A percentile compares a stretch with the other conserved stretches of the same genome.
phyloP scores from a whole-genome alignment of 2,113 vertebrate genomes.

The Mola mola region DNA sequence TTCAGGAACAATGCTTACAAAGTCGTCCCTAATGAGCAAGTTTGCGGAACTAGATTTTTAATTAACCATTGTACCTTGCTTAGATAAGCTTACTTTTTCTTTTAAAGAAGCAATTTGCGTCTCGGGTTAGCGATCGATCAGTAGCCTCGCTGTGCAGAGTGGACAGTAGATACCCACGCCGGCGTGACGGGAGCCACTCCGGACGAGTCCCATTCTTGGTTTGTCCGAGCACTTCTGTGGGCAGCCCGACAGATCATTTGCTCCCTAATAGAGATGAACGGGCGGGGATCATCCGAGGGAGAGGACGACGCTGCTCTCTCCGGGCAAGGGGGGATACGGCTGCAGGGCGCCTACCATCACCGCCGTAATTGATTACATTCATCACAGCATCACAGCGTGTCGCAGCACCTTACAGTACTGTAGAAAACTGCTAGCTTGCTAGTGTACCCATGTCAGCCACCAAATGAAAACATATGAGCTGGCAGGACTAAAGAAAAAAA shows the following conservation, averaged over 20 bases:
- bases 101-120: slow-evolving; percentile 53
- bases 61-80: slow-evolving; percentile 44
- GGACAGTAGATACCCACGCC: slow-evolving; percentile 10
- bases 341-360: slow-evolving; percentile 29
- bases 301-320: slow-evolving; percentile 5
- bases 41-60: slow-evolving; percentile 35
- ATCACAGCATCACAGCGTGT: slow-evolving; percentile 43
- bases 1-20: slow-evolving; percentile 27
- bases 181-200: slow-evolving; percentile 15
- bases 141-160: neutral
- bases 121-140: slow-evolving; percentile 43
- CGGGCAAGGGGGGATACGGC: slow-evolving; percentile 16
- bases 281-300: slow-evolving; percentile 17
- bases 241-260: slow-evolving; percentile 67
- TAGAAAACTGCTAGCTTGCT: slow-evolving; percentile 22
- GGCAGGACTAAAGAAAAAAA: neutral
- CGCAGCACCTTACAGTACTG: slow-evolving; percentile 21
- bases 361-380: slow-evolving; percentile 54
- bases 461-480: slow-evolving; percentile 61
- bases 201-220: slow-evolving; percentile 26
- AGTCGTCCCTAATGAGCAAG: slow-evolving; percentile 35
- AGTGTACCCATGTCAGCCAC: slow-evolving; percentile 16
- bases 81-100: slow-evolving; percentile 35
- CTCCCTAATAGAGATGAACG: slow-evolving; percentile 70
- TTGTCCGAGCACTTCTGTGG: slow-evolving; percentile 36